Evolutionary conservation across 2,888 invertebrate species (phyloP), one percentile per base, ranked within the genome.

Genomic region (Anagyrus pseudococci): DNA sequence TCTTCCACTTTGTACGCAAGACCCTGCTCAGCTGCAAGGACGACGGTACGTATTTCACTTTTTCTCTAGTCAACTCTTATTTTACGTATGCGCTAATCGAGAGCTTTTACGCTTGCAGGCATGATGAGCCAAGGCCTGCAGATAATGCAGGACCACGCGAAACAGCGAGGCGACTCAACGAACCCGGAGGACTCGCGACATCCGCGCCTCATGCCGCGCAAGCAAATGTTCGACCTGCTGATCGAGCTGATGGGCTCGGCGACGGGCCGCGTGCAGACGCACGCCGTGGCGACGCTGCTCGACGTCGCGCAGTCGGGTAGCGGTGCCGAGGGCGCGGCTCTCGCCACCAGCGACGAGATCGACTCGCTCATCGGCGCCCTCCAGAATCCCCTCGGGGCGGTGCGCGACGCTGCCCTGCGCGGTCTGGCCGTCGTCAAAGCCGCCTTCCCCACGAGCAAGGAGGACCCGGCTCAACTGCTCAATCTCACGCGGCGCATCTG

Each of bases 351-450:
- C 10, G 87, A 86, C 3, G 96, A 96, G 82, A 87, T 95, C 54
- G 85, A 87, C 61, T 87, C 91, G 43, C 84, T 97, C 70, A 72
- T 68, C 20, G 85, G 86, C 15, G 93, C 91, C 0, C 82, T 97
- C 67, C 92, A 93, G 82, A 89, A 87, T 76, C 87, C 89, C 8
- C 76, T 81, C 8, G 78, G 86, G 72, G 85, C 88, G 56, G 90
- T 94, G 0, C 85, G 97, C 67, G 93, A 95, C 80, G 91, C 93
- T 0, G 89, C 91, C 0, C 81, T 96, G 26, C 84, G 91, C 44
- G 88, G 90, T n/a, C 79, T 96, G 56, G 82, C 84, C 58, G 87
- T 88, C 55, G 83, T 92, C 70, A 81, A 83, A 0, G 80, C 83
- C 10, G 85, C 88, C 0, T 84, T 95, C 67, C 88, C 90, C 6